A percentile compares a stretch with the other conserved stretches of the same genome.
Conservation (phyloP, 2,113 vertebrate species). For the Spea bombifrons region DNA sequence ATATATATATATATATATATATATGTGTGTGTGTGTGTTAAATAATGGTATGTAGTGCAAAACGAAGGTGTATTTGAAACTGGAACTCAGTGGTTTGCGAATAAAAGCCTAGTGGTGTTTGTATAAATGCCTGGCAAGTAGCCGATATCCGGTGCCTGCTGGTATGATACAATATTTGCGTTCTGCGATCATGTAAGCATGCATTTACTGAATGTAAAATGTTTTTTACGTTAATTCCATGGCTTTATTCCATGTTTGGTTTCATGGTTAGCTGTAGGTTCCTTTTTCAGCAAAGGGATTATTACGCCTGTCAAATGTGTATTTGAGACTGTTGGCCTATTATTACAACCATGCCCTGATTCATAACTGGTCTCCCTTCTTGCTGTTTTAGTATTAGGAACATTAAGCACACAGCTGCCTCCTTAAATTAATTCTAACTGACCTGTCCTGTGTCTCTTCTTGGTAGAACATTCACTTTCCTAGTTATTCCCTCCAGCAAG, state of each 20-base stretch:
- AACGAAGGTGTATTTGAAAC: too few species aligned
- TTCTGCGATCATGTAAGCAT: too few species aligned
- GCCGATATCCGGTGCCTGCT: too few species aligned
- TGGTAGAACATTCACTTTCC: slow-evolving; percentile 10
- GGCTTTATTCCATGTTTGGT: slow-evolving; percentile 26
- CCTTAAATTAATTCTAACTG: slow-evolving; percentile 42
- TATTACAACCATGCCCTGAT: slow-evolving; percentile 35
- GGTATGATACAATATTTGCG: too few species aligned
- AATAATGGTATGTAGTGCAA: too few species aligned
- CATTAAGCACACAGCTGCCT: slow-evolving; percentile 33
- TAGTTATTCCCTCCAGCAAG: slow-evolving; percentile 5
- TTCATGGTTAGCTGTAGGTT: slow-evolving; percentile 25
- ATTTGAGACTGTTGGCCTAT: slow-evolving; percentile 37
- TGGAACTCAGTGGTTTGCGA: too few species aligned
- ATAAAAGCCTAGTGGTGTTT: too few species aligned
- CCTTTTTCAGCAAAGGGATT: slow-evolving; percentile 33
- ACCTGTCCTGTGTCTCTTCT: slow-evolving; percentile 30
- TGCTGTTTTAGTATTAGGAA: slow-evolving; percentile 39
- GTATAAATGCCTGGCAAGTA: too few species aligned
- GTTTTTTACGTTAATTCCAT: not conserved
- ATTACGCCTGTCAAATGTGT: slow-evolving; percentile 36
- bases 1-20: too few species aligned
- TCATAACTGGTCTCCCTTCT: slow-evolving; percentile 8
- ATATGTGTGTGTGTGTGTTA: too few species aligned
- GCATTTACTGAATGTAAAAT: not conserved